phyloP scores from a whole-genome alignment of 2,888 invertebrate genomes.

The Caenorhabditis virilis region DNA sequence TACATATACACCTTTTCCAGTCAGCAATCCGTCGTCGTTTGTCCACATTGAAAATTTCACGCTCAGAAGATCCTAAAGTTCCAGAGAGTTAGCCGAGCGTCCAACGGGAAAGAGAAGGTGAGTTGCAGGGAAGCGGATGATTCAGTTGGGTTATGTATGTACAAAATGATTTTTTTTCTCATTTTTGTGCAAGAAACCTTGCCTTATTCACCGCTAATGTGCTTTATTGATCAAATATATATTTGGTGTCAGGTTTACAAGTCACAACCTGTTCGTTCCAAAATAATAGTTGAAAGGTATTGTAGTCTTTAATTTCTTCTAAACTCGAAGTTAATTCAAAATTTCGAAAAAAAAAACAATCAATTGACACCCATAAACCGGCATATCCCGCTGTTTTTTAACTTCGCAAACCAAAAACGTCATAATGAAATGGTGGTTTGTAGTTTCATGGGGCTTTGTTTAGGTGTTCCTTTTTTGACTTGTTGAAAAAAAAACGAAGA shows the following conservation, averaged over 20 bases:
- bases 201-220: too few relatives aligned
- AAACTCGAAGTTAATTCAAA: too few relatives aligned
- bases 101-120: neutral
- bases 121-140: neutral
- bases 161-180: slow-evolving; percentile 18
- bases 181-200: slow-evolving; percentile 25
- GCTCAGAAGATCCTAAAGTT: neutral
- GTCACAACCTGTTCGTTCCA: too few relatives aligned
- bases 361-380: slow-evolving; percentile 40
- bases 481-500: neutral
- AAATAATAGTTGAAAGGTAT: too few relatives aligned
- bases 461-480: neutral
- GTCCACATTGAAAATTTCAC: slow-evolving; percentile 9
- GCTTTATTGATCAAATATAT: too few relatives aligned
- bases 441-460: slow-evolving; percentile 35
- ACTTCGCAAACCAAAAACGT: slow-evolving; percentile 23
- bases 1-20: neutral
- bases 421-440: slow-evolving; percentile 9
- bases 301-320: too few relatives aligned
- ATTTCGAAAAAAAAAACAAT: too few relatives aligned
- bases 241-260: too few relatives aligned
- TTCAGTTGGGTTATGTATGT: slow-evolving; percentile 6
- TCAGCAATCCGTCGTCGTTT: neutral
- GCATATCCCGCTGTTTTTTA: slow-evolving; percentile 34
- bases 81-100: neutral